A percentile compares a stretch with the other conserved stretches of the same genome.
Evolutionary conservation across 2,797 vertebrate species (phyloP).

Genomic region (Phalloptychus januarius): DNA sequence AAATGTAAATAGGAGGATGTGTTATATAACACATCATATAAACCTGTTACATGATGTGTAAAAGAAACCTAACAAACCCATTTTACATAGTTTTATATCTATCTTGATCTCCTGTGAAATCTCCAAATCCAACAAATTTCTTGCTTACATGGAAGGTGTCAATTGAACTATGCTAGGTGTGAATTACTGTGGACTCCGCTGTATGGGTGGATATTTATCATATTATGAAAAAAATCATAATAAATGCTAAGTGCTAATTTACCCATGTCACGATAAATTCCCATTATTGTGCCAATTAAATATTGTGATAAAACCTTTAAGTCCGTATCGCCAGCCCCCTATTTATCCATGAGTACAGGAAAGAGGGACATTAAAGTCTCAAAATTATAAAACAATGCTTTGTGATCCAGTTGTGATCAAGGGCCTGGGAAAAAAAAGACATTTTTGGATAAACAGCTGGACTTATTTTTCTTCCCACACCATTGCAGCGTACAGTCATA

Average conservation of each 20-base stretch:
- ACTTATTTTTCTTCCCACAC: slow-evolving; percentile 14
- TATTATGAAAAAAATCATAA: no score
- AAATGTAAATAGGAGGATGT: not conserved
- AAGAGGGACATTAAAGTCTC: not conserved
- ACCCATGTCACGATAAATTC: no score
- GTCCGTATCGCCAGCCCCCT: no score
- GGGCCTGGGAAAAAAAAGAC: not conserved
- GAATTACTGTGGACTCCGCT: not conserved
- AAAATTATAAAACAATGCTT: not conserved
- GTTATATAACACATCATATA: no score
- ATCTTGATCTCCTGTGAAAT: not conserved
- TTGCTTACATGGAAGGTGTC: not conserved
- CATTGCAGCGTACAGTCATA: slow-evolving; percentile 16
- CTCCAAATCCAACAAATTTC: not conserved
- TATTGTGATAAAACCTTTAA: no score
- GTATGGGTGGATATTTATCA: no score
- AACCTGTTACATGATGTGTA: no score
- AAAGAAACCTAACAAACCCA: no score
- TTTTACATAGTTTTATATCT: no score
- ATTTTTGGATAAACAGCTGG: slow-evolving; percentile 34
- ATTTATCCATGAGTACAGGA: not conserved
- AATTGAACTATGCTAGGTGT: not conserved
- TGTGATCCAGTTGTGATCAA: not conserved
- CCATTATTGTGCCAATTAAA: no score
- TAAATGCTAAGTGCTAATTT: no score